Evolutionary conservation across 2,797 vertebrate genomes (phyloP), one percentile per base, ranked within the genome.

Genomic region (Mustela erminea): DNA sequence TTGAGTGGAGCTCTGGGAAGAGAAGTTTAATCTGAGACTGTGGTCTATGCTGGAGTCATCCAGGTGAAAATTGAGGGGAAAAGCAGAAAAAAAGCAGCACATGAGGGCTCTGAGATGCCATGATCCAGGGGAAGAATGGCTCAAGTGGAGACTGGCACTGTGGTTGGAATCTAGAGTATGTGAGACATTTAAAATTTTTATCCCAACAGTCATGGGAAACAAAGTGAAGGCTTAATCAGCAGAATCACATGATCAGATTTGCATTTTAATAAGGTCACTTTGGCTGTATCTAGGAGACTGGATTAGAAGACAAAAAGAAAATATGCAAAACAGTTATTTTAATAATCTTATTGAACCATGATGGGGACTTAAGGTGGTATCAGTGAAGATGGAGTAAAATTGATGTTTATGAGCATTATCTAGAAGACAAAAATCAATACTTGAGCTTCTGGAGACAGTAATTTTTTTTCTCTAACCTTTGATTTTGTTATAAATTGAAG

Each of bases 271-370:
- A 82, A 90, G 58, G 43, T 87, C 60, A 93, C 60, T 75, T 27
- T 41, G 86, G 41, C 72, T 87, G 35, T 25, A 46, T 77, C 49
- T 80, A 68, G 74, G 70, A 78, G 13, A 82, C 14, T 82, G 29
- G 52, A 84, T 72, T 92, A 82, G 29, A 77, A 68, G 80, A 90
- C 75, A 80, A 90, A 90, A 85, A 96, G 74, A 78, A 92, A 85
- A 77, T 96, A 83, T 72, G 29, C 66, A 85, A 85, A 70, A 32
- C 5, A 43, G 52, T 68, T 60, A 87, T 95, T 94, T 88, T 80
- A 90, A 58, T 88, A 87, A 90, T 85, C 54, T 54, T 38, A 29
- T 5, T 84, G 70, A 85, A 5, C 23, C 80, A 13, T 68, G 64
- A 85, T 52, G 72, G 58, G 84, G 60, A 66, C 32, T 95, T 93